Conservation (phyloP, 2,797 vertebrate genomes). For the Novumbra hubbsi region DNA sequence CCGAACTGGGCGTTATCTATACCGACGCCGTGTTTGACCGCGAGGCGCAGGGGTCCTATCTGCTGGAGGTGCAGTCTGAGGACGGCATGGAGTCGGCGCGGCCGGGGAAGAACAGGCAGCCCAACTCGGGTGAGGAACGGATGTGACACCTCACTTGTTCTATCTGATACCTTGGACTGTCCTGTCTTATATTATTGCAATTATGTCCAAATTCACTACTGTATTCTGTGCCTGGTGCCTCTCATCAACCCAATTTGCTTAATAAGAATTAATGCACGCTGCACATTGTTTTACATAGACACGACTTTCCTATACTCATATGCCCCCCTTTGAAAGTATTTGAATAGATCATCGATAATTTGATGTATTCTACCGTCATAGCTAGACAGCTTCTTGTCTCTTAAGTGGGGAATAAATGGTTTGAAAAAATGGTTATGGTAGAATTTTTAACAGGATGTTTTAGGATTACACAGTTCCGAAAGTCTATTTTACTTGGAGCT, state of each 20-base stretch:
- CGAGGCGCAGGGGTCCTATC: slow-evolving; percentile 84
- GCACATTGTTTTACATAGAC: slow-evolving; percentile 45
- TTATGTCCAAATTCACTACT: neutral
- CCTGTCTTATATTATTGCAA: neutral
- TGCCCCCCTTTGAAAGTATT: slow-evolving; percentile 51
- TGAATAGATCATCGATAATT: slow-evolving; percentile 53
- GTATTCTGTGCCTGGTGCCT: neutral
- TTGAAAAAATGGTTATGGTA: slow-evolving; percentile 18
- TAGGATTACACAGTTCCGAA: slow-evolving; percentile 29
- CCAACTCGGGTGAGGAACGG: slow-evolving; percentile 79
- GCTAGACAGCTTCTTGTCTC: slow-evolving; percentile 30
- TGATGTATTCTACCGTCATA: slow-evolving; percentile 49
- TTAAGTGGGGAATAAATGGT: slow-evolving; percentile 30
- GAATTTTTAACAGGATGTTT: slow-evolving; percentile 17
- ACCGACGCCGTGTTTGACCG: slow-evolving; percentile 86
- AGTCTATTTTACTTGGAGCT: slow-evolving; percentile 36
- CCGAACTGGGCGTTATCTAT: slow-evolving; percentile 79
- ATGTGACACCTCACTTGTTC: neutral
- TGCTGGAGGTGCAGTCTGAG: slow-evolving; percentile 85
- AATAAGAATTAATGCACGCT: slow-evolving; percentile 23
- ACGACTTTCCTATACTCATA: slow-evolving; percentile 34
- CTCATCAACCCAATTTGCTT: neutral
- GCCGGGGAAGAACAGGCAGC: slow-evolving; percentile 83
- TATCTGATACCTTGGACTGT: neutral
- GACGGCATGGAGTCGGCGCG: slow-evolving; percentile 86